A percentile compares a stretch with the other conserved stretches of the same genome.
Evolutionary conservation across 1,140 invertebrate species (phyloP).

Genomic region (Ephestia elutella): DNA sequence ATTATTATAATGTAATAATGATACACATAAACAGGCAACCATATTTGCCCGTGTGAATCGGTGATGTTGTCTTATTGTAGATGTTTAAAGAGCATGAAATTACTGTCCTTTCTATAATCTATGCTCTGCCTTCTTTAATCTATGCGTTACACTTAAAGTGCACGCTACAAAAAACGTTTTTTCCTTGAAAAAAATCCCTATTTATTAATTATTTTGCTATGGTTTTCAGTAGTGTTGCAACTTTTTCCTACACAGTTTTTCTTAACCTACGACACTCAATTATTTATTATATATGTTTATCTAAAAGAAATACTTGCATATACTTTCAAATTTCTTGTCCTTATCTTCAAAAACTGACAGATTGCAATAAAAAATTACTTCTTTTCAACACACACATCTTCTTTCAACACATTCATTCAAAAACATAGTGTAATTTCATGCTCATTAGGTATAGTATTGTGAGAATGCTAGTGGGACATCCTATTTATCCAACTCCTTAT

Average conservation of each 20-base stretch:
- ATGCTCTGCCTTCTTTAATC: constrained; percentile 8
- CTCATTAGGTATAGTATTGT: constrained; percentile 62
- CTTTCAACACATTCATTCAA: no score
- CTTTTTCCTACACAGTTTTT: no score
- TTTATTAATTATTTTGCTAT: neutral
- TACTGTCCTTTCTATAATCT: constrained; percentile 26
- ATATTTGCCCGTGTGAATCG: constrained; percentile 66
- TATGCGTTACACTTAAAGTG: neutral
- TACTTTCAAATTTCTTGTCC: no score
- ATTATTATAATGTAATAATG: neutral
- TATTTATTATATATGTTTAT: no score
- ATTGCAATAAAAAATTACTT: no score
- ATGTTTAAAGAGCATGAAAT: constrained; percentile 64
- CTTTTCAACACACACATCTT: no score
- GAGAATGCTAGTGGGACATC: constrained; percentile 68
- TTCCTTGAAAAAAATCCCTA: neutral
- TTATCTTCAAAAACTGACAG: no score
- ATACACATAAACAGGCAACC: constrained; percentile 18
- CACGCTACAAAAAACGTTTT: neutral
- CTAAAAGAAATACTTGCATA: no score
- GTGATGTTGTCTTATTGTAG: constrained; percentile 48
- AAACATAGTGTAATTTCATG: constrained; percentile 58
- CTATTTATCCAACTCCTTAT: constrained; percentile 29
- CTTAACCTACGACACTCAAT: no score
- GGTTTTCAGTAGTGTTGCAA: no score